Evolutionary conservation across 1,140 invertebrate species (phyloP), one percentile per base, ranked within the genome.

Genomic region (Polyergus mexicanus): DNA sequence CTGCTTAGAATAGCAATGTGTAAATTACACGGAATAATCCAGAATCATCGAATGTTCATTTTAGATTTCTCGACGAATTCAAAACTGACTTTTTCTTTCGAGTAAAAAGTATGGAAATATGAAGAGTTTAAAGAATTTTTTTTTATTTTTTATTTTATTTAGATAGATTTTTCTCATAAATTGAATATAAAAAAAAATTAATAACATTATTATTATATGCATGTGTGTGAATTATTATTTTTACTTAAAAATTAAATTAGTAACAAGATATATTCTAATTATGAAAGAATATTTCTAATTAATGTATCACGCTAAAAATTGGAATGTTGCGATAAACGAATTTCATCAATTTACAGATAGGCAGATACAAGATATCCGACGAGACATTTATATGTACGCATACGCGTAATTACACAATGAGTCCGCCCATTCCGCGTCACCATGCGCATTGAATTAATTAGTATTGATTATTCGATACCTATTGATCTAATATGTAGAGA

Each of bases 381-480:
- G n/a, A 41, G 16, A 83, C 11, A 19, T 60, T 16, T 60, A 41
- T 22, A 3, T 35, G 72, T 63, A 38, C 25, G 38, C 38, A 28
- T 22, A 28, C 32, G n/a, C 58, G 7, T 60, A 63, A 84, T 84
- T 76, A 76, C 22, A 56, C 10, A 84, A 41, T 44, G 7, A 74
- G 54, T 65, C 41, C 81, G 16, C 13, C 60, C 68, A 74, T 83
- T 60, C 54, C 56, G 19, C 51, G 28, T 19, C 25, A 72, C 19
- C 35, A 44, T 60, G 54, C 54, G 66, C 68, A 69, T 4, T 35
- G 25, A 62, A 83, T 83, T 83, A 83, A 83, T 83, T 83, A 83
- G 13, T 74, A 83, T 83, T 47, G 68, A 83, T 83, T 83, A 83
- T 35, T 83, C 68, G n/a, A 32, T 74, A 74, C 41, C 47, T 28